These are phyloP conservation scores for Myopa testacea DNA, from an alignment of 2,888 invertebrate genomes.

Conservation along the genomic window DNA sequence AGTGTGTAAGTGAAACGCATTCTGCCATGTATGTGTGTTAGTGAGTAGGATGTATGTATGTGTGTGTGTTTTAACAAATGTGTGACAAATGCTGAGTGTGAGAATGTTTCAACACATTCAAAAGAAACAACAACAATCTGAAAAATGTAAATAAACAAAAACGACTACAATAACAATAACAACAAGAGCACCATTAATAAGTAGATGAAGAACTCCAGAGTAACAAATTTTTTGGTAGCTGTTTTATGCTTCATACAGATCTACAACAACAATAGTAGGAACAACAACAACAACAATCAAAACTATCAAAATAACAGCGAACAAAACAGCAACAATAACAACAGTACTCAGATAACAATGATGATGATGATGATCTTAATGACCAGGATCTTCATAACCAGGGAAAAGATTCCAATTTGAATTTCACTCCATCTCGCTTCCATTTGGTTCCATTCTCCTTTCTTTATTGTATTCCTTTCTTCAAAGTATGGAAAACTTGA, in stretches of 20 bases:
- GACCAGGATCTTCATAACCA: no score
- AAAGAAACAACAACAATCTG: not conserved
- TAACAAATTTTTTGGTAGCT: not conserved
- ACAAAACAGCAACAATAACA: not conserved
- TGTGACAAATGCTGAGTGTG: not conserved
- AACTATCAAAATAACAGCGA: conserved; percentile 11
- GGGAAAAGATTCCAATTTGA: not conserved
- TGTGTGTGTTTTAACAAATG: not conserved
- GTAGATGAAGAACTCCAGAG: not conserved
- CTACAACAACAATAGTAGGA: not conserved
- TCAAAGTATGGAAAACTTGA: no score
- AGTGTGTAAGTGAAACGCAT: not conserved
- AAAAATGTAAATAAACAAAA: not conserved
- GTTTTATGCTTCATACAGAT: not conserved
- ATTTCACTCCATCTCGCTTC: conserved; percentile 3
- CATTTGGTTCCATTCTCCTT: not conserved
- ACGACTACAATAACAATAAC: not conserved
- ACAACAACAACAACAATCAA: conserved; percentile 2
- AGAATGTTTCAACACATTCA: not conserved
- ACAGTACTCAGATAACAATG: not conserved
- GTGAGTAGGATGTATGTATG: no score
- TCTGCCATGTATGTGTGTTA: no score
- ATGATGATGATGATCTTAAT: not conserved
- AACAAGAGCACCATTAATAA: not conserved
- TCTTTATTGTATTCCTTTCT: no score